phyloP scores from a whole-genome alignment of 1,140 invertebrate genomes.

The Catajapyx aquilonaris region DNA sequence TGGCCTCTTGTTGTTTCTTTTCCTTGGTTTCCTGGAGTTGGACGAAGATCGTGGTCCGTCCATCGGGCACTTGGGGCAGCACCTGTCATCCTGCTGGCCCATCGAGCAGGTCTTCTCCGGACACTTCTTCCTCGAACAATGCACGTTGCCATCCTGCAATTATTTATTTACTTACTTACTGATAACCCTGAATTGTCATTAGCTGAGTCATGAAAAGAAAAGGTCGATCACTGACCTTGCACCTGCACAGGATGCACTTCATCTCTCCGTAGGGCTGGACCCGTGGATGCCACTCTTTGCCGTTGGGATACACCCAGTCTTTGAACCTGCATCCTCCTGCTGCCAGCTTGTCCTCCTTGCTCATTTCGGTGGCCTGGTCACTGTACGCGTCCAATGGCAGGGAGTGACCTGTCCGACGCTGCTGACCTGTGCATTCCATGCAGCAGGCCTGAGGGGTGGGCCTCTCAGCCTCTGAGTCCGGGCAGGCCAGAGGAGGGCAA shows the following conservation, averaged over 20 bases:
- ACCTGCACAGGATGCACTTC: constrained; percentile 66
- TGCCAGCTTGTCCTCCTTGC: constrained; percentile 9
- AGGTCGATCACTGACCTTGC: constrained; percentile 74
- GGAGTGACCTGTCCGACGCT: constrained; percentile 3
- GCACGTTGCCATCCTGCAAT: too few species aligned
- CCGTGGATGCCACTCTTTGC: constrained; percentile 64
- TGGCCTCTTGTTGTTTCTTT: too few species aligned
- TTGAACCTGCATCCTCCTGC: constrained; percentile 14
- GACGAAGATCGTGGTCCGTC: too few species aligned
- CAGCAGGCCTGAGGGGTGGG: constrained; percentile 56
- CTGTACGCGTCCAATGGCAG: constrained; percentile 16
- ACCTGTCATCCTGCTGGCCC: too few species aligned
- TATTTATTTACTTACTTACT: too few species aligned
- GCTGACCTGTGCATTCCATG: constrained; percentile 35
- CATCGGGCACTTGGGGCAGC: too few species aligned
- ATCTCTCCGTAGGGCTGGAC: constrained; percentile 55
- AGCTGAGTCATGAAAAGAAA: too few species aligned
- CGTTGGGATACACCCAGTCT: constrained; percentile 45
- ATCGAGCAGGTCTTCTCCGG: too few species aligned
- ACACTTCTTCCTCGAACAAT: too few species aligned
- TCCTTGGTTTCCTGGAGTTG: too few species aligned
- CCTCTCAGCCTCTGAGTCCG: constrained; percentile 42
- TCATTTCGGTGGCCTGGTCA: not conserved
- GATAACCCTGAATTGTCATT: too few species aligned
- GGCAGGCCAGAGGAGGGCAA: constrained; percentile 48